Conservation (phyloP, 1,140 invertebrate species). For the Anastrepha ludens region DNA sequence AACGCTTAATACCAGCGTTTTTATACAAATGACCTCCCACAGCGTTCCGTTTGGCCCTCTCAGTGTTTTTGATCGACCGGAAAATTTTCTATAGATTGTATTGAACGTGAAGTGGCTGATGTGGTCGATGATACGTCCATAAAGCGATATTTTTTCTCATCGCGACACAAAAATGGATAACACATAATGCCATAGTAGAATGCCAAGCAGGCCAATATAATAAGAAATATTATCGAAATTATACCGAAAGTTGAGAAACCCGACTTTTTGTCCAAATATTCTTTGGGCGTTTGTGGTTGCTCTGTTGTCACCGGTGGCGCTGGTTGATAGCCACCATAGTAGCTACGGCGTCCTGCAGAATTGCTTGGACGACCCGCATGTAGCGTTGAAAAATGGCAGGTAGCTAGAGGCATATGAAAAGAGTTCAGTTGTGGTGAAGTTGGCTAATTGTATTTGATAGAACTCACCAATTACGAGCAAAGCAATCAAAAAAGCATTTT, state of each 20-base stretch:
- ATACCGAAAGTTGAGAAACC: slow-evolving; percentile 79
- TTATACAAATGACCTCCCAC: background rate
- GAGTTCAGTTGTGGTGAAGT: background rate
- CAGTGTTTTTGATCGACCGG: slow-evolving; percentile 69
- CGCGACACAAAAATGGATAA: slow-evolving; percentile 78
- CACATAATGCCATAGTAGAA: slow-evolving; percentile 79
- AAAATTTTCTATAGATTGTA: slow-evolving; percentile 72
- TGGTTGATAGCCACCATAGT: slow-evolving; percentile 58
- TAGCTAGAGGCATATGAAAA: slow-evolving; percentile 8
- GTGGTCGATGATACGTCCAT: slow-evolving; percentile 77
- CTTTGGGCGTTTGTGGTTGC: slow-evolving; percentile 68
- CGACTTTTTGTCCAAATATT: slow-evolving; percentile 70
- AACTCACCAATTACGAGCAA: slow-evolving; percentile 33
- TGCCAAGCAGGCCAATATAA: slow-evolving; percentile 76
- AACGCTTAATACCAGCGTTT: background rate
- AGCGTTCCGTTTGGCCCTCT: background rate
- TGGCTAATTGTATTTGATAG: background rate
- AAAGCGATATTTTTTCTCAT: slow-evolving; percentile 78
- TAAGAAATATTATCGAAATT: slow-evolving; percentile 76
- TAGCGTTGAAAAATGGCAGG: slow-evolving; percentile 1
- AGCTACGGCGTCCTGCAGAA: slow-evolving; percentile 37
- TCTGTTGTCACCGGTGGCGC: slow-evolving; percentile 59
- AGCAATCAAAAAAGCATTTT: slow-evolving; percentile 6
- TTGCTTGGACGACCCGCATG: slow-evolving; percentile 38
- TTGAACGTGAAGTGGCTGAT: slow-evolving; percentile 70